These are phyloP conservation scores for Notocelia uddmanniana DNA, from an alignment of 2,888 invertebrate species.

Conservation along the genomic window DNA sequence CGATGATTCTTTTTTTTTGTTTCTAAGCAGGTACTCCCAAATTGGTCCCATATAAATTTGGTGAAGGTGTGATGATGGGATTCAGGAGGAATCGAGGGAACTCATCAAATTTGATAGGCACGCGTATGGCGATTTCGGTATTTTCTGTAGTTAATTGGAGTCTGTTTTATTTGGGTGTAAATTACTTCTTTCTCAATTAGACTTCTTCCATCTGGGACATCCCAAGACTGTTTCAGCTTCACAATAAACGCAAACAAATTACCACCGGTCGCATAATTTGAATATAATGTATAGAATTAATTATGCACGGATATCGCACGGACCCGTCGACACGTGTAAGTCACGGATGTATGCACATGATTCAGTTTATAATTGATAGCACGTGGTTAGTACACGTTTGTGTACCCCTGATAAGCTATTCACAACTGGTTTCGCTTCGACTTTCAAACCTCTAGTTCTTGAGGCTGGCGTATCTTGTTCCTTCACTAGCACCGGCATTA, in stretches of 20 bases:
- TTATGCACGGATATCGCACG: constrained; percentile 50
- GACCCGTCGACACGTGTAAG: constrained; percentile 55
- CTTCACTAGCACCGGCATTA: too few relatives aligned
- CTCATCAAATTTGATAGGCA: too few relatives aligned
- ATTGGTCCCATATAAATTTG: too few relatives aligned
- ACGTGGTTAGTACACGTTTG: constrained; percentile 69
- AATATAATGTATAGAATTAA: constrained; percentile 46
- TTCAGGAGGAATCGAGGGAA: too few relatives aligned
- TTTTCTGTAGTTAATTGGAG: too few relatives aligned
- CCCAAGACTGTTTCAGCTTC: not conserved
- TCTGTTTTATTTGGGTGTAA: too few relatives aligned
- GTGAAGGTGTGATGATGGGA: too few relatives aligned
- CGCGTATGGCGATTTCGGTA: too few relatives aligned
- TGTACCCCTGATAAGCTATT: constrained; percentile 50
- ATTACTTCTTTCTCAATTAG: not conserved
- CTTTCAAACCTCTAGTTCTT: too few relatives aligned
- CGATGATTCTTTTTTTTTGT: too few relatives aligned
- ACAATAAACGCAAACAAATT: not conserved
- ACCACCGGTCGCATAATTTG: constrained; percentile 2
- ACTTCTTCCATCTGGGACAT: not conserved
- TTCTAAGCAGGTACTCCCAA: too few relatives aligned
- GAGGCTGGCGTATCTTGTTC: too few relatives aligned
- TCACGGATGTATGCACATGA: constrained; percentile 67
- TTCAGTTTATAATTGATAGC: constrained; percentile 69
- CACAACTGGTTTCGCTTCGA: not conserved